A percentile compares a stretch with the other conserved stretches of the same genome.
These are phyloP conservation scores for Panthera leo DNA, from an alignment of 2,113 vertebrate genomes.

Conservation along the genomic window DNA sequence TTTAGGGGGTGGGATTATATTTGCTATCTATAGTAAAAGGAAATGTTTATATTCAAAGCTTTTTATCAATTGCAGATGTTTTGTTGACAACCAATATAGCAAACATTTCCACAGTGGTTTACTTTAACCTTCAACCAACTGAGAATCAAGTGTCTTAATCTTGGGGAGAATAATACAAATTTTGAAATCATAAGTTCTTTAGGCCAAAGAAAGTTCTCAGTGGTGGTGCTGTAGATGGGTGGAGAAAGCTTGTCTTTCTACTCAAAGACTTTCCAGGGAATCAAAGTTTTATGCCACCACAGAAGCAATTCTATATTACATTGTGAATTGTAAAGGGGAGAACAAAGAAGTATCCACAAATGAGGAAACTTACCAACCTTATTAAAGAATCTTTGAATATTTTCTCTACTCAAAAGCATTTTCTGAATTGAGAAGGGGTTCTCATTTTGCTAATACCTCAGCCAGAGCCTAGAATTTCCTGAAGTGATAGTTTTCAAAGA, in stretches of 20 bases:
- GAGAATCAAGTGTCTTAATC: not conserved
- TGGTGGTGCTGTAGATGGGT: not conserved
- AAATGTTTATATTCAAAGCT: not conserved
- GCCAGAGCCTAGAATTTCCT: not conserved
- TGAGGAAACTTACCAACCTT: not conserved
- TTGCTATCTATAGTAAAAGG: not conserved
- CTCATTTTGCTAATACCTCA: not conserved
- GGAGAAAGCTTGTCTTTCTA: not conserved
- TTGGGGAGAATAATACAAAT: not conserved
- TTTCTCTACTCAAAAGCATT: not conserved
- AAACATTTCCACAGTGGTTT: not conserved
- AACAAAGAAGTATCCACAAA: not conserved
- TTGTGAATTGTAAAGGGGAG: not conserved
- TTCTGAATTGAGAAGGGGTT: slow-evolving; percentile 30
- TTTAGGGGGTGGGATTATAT: not conserved
- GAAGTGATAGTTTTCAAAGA: not conserved
- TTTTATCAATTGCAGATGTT: not conserved
- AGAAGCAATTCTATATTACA: not conserved
- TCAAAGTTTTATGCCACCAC: not conserved
- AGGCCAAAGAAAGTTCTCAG: not conserved
- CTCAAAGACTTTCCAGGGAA: slow-evolving; percentile 9
- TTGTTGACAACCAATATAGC: not conserved
- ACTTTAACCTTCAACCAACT: not conserved
- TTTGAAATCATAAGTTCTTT: not conserved
- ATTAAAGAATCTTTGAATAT: not conserved